Percentiles rank a stretch among this genome's conserved stretches.
Conservation (phyloP, 2,888 invertebrate species). For the Chouioia cunea region DNA sequence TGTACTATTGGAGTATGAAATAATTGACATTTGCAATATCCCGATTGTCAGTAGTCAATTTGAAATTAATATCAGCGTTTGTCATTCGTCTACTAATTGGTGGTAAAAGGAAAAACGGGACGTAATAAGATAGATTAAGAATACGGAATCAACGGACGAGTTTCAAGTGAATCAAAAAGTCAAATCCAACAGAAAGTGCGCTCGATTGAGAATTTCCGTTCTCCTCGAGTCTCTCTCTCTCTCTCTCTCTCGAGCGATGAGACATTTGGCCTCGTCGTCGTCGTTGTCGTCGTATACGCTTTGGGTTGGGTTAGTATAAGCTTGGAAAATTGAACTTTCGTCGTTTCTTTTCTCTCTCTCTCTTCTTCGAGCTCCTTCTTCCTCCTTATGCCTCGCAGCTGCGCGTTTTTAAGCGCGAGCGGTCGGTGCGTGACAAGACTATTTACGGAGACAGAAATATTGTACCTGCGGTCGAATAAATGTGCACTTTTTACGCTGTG, state of each 20-base stretch:
- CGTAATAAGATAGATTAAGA: background rate
- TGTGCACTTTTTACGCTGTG: background rate
- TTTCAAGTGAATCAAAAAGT: slow-evolving; percentile 26
- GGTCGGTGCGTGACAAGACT: background rate
- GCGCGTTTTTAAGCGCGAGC: background rate
- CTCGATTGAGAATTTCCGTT: slow-evolving; percentile 45
- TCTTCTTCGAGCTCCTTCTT: too few species aligned
- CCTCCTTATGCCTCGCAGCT: background rate
- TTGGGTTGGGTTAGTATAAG: slow-evolving; percentile 7
- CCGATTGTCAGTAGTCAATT: too few species aligned
- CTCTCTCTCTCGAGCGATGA: slow-evolving; percentile 18
- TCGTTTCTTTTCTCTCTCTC: slow-evolving; percentile 2
- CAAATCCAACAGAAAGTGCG: slow-evolving; percentile 23
- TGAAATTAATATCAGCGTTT: too few species aligned
- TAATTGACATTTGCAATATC: too few species aligned
- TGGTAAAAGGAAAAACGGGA: background rate
- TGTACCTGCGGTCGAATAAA: background rate
- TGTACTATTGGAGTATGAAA: too few species aligned
- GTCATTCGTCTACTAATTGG: too few species aligned
- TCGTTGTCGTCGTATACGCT: slow-evolving; percentile 26
- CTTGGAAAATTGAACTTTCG: slow-evolving; percentile 15
- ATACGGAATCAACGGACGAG: background rate
- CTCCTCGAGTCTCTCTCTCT: slow-evolving; percentile 37
- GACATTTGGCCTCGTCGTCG: slow-evolving; percentile 3
- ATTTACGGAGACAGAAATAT: slow-evolving; percentile 14